Base-by-base conservation (phyloP, 2,797 vertebrate species). In the Smutsia temminckii region DNA sequence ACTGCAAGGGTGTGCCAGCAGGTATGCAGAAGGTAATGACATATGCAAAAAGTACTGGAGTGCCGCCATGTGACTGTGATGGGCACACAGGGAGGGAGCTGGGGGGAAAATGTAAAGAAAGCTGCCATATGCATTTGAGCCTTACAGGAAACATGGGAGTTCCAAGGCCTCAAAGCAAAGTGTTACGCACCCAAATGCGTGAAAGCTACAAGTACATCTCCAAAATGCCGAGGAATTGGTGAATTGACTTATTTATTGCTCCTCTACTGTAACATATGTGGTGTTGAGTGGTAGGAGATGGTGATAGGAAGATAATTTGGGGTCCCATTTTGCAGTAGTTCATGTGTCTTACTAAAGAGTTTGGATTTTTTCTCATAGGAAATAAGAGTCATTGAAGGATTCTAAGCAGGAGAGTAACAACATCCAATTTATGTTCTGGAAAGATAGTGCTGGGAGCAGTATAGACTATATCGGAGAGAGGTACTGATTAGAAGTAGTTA, bases 21-120 rank as follows among this genome's bases (percentile, higher is more conserved):
- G 23, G 16, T 12, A 46, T 25, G 2, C 7, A 68, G 13, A 85
- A 46, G 13, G 5, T 32, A 17, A 55, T n/a, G 71, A 3, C 8
- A 13, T 2, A 29, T 1, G 5, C 32, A 69, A 23, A 18, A 13
- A 49, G 14, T 4, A 11, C 34, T 21, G 3, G 32, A 78, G 46
- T 8, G 16, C 9, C 0, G 4, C 46, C 21, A 1, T 0, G 14
- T 12, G n/a, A 61, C 6, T 53, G 25, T 46, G 32, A 75, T 25
- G 21, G n/a, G 10, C 51, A 55, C 17, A 42, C 6, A 75, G 3
- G 16, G 27, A 25, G 9, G 2, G 14, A 25, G 0, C 21, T 5
- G 34, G 34, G 21, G 25, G 9, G 14, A 40, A 78, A 59, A 37
- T 23, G 8, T 34, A 74, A 49, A 85, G 34, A 46, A 57, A 92